A percentile compares a stretch with the other conserved stretches of the same genome.
Evolutionary conservation across 2,888 invertebrate genomes (phyloP).

Genomic region (Ennomos erosarius): DNA sequence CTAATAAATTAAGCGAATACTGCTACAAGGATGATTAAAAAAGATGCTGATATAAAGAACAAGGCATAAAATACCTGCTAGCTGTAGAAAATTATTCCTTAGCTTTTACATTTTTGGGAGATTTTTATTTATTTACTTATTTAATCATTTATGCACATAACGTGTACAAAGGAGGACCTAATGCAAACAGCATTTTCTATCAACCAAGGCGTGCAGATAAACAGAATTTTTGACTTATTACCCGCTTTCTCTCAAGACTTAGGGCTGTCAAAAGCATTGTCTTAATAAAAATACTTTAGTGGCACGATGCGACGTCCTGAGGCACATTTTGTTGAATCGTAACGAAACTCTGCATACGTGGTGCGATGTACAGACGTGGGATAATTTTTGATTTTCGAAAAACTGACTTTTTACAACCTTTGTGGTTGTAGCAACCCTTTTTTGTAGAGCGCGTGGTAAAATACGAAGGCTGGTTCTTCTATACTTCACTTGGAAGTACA

Average conservation of each 20-base stretch:
- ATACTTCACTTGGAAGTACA: no score
- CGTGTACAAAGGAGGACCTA: no score
- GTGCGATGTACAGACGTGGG: slow-evolving; percentile 57
- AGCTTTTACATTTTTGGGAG: no score
- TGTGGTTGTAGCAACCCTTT: slow-evolving; percentile 16
- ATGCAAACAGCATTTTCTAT: no score
- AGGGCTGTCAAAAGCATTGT: slow-evolving; percentile 51
- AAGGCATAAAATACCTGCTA: no score
- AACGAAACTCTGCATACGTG: slow-evolving; percentile 29
- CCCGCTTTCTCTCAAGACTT: slow-evolving; percentile 45
- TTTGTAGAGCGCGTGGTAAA: slow-evolving; percentile 1
- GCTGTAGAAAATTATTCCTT: no score
- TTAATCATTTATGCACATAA: no score
- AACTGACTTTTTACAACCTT: slow-evolving; percentile 24
- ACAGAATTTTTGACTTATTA: neutral
- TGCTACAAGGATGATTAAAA: neutral
- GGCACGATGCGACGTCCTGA: slow-evolving; percentile 61
- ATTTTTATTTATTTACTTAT: no score
- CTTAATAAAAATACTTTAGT: slow-evolving; percentile 71
- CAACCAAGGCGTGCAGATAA: no score
- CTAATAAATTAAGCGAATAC: neutral
- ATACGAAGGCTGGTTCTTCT: no score
- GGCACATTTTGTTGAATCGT: slow-evolving; percentile 39
- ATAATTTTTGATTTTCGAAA: slow-evolving; percentile 51
- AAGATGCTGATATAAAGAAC: no score